phyloP scores from a whole-genome alignment of 2,797 vertebrate genomes.

The Loriculus beryllinus region DNA sequence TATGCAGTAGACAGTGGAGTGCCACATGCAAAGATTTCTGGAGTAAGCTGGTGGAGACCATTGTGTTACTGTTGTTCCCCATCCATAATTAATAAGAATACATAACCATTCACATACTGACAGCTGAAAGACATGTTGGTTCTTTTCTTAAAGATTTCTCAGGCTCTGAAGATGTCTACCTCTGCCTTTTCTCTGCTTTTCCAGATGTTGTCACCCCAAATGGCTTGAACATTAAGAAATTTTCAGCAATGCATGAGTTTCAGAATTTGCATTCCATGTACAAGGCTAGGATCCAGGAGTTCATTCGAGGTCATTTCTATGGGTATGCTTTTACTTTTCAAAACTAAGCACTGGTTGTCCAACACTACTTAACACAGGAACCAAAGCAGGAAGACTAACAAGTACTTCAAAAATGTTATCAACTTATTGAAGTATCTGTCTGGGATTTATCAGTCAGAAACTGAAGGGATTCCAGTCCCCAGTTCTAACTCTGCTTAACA shows the following conservation, averaged over 20 bases:
- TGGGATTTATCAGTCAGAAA: not conserved
- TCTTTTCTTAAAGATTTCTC: constrained; percentile 22
- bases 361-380: not conserved
- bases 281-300: constrained; percentile 92
- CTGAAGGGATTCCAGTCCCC: not conserved
- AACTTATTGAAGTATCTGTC: not conserved
- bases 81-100: not conserved
- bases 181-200: constrained; percentile 59
- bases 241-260: constrained; percentile 96
- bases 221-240: constrained; percentile 94
- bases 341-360: not conserved
- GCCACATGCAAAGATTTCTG: not conserved
- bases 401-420: not conserved
- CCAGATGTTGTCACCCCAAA: constrained; percentile 95
- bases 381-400: not conserved
- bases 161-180: constrained; percentile 32
- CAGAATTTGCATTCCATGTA: constrained; percentile 94
- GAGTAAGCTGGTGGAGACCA: not conserved
- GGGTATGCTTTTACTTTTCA: constrained; percentile 80
- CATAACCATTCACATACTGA: not conserved
- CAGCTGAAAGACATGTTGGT: not conserved
- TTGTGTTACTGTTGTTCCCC: not conserved
- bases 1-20: not conserved
- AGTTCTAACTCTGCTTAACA: not conserved
- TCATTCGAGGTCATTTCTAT: constrained; percentile 95